A percentile compares a stretch with the other conserved stretches of the same genome.
Evolutionary conservation across 2,113 vertebrate genomes (phyloP).

Genomic region (Pteronura brasiliensis): DNA sequence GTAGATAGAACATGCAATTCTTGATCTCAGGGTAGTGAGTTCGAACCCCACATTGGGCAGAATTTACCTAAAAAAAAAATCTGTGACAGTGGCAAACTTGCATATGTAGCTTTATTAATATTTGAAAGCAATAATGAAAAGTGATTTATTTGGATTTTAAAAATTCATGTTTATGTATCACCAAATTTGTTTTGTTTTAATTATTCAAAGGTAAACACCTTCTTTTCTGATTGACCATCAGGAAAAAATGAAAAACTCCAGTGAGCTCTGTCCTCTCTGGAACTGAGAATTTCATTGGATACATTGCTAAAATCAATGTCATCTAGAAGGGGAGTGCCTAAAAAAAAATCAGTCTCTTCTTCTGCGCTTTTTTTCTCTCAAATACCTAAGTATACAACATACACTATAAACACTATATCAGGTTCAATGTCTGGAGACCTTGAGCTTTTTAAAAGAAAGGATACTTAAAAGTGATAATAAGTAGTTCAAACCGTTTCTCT

Average conservation of each 20-base stretch:
- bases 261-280: neutral
- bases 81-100: neutral
- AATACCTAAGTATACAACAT: neutral
- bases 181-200: neutral
- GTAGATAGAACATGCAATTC: neutral
- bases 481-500: neutral
- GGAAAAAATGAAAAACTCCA: neutral
- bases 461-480: neutral
- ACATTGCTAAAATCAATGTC: neutral
- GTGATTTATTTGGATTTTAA: neutral
- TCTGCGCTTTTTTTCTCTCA: neutral
- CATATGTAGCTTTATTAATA: neutral
- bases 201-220: neutral
- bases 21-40: neutral
- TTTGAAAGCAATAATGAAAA: neutral
- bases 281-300: neutral
- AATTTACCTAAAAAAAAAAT: neutral
- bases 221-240: neutral
- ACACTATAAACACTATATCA: neutral
- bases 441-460: neutral
- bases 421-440: neutral
- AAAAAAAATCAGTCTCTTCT: neutral
- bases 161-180: neutral
- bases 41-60: neutral
- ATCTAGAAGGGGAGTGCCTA: neutral